phyloP scores from a whole-genome alignment of 1,140 invertebrate genomes.

The Drosophila nigrodunni region DNA sequence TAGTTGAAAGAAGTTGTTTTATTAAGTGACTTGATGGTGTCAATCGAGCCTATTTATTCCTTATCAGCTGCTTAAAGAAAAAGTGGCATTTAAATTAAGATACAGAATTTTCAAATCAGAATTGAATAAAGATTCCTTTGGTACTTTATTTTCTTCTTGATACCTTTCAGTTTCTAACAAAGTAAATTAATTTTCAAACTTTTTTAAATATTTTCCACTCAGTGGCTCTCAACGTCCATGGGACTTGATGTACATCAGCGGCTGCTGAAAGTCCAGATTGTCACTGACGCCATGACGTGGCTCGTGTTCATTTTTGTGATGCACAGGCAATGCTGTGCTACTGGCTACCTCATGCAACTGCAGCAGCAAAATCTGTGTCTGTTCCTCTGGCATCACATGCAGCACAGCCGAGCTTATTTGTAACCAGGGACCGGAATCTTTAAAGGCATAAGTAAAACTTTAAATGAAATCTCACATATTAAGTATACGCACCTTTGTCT shows the following conservation, averaged over 20 bases:
- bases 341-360: constrained; percentile 3
- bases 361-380: constrained; percentile 49
- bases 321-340: constrained; percentile 13
- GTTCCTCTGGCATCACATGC: constrained; percentile 55
- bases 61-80: too few species aligned
- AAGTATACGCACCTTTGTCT: constrained; percentile 54
- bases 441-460: neutral
- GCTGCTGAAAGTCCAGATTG: constrained; percentile 58
- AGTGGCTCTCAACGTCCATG: constrained; percentile 42
- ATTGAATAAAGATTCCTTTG: too few species aligned
- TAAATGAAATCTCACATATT: constrained; percentile 8
- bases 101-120: too few species aligned
- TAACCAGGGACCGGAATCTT: constrained; percentile 60
- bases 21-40: too few species aligned
- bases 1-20: too few species aligned
- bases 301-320: constrained; percentile 39
- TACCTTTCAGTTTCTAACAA: too few species aligned
- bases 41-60: too few species aligned
- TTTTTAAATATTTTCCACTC: too few species aligned
- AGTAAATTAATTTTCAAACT: neutral
- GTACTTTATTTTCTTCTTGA: too few species aligned
- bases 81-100: too few species aligned
- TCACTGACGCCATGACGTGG: constrained; percentile 38
- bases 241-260: constrained; percentile 20
- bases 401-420: constrained; percentile 67